Conservation (phyloP, 1,140 invertebrate genomes). For the Venustaconcha ellipsiformis region DNA sequence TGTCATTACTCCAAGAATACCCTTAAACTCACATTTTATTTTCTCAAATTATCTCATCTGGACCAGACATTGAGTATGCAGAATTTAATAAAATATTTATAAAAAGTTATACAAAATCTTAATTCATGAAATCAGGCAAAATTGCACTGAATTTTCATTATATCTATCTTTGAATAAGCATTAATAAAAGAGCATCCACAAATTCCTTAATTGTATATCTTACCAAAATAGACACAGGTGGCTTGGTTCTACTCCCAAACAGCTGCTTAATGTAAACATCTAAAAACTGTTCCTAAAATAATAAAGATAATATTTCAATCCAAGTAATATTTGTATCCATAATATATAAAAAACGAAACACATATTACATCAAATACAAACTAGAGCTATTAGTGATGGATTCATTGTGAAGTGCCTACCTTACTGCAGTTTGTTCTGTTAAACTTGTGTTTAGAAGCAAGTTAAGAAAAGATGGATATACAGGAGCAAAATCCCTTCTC, state of each 20-base stretch:
- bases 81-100: neutral
- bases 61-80: neutral
- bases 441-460: too few species aligned
- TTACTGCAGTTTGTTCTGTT: too few species aligned
- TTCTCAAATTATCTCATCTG: neutral
- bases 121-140: neutral
- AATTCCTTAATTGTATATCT: slow-evolving; percentile 3
- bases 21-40: too few species aligned
- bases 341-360: too few species aligned
- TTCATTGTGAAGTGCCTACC: too few species aligned
- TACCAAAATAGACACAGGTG: slow-evolving; percentile 77
- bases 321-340: too few species aligned
- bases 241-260: slow-evolving; percentile 84
- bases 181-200: neutral
- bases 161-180: neutral
- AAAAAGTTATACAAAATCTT: neutral
- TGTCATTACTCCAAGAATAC: too few species aligned
- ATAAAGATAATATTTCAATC: slow-evolving; percentile 1
- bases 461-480: too few species aligned
- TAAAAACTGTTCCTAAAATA: slow-evolving; percentile 74
- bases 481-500: too few species aligned
- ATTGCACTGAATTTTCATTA: neutral
- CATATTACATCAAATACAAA: too few species aligned
- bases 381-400: too few species aligned
- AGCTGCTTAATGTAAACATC: slow-evolving; percentile 85